These are phyloP conservation scores for Momotus momota DNA, from an alignment of 2,797 vertebrate genomes.

Conservation along the genomic window DNA sequence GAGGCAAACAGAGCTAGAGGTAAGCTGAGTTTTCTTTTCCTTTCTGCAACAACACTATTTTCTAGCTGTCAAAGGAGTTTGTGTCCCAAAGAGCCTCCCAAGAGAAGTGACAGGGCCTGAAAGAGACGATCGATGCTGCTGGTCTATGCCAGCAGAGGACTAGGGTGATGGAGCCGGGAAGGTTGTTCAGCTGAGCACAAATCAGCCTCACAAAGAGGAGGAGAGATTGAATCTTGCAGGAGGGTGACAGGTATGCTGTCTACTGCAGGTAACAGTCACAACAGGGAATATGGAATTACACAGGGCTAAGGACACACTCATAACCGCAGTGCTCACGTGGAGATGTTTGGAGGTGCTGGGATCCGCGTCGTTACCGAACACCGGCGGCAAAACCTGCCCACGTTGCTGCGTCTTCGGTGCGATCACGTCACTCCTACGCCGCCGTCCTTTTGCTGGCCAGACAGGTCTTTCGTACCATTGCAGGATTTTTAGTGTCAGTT, in stretches of 20 bases:
- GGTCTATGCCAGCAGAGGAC: background rate
- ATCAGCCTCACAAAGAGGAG: background rate
- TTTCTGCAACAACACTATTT: background rate
- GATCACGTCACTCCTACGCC: accelerated
- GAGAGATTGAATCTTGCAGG: accelerated
- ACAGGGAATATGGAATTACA: background rate
- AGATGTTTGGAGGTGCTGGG: background rate
- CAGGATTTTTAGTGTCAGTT: accelerated
- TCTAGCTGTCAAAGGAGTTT: background rate
- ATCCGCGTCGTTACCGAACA: background rate
- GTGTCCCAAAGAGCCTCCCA: background rate
- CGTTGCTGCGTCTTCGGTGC: accelerated
- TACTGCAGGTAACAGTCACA: background rate
- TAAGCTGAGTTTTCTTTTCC: background rate
- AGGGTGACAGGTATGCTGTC: background rate
- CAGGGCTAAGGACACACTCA: background rate
- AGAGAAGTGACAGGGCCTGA: background rate
- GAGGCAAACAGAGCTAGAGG: background rate
- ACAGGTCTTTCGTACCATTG: accelerated
- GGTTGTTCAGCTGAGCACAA: background rate
- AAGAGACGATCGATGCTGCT: accelerated
- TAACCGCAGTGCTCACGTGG: accelerated
- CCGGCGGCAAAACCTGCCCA: background rate
- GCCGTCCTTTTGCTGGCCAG: background rate
- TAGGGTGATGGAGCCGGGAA: background rate